Base-by-base conservation (phyloP, 1,140 invertebrate species). In the Aphelenchoides avenae region DNA sequence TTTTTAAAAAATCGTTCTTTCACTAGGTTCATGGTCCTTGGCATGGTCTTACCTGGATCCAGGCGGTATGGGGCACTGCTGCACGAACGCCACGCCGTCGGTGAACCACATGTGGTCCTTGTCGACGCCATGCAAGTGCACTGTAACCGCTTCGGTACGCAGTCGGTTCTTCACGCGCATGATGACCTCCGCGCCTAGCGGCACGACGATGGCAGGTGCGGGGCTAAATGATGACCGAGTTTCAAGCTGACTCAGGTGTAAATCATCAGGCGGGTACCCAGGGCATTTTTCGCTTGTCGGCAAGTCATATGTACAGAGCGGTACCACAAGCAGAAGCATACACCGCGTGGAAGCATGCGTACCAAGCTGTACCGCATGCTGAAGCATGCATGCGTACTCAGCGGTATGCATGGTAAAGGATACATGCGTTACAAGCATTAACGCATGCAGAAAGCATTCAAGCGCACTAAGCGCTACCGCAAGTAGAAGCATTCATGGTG, bases 91-190 rank as follows among this genome's bases (percentile, higher is more conserved):
- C 24, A 60, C 57, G 9, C 57, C 57, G 36, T 60, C 57, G 26
- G 44, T 60, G 34, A 30, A 60, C 71, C 71, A 74, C 40, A 68
- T 39, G 43, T 63, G 49, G 11, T 55, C 33, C 43, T 76, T 74
- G 34, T 76, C 71, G 9, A 74, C 49, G n/a, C 71, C 71, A 34
- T 74, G 71, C 9, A 74, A 43, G 47, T 74, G 71, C n/a, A 74
- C 27, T n/a, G 71, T 70, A 5, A 74, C 48, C 15, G 62, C 54
- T 47, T 76, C 70, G 15, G 64, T 56, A 24, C 61, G 43, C 24
- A 74, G 40, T 24, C 46, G 40, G 43, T 74, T 74, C 9, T 52
- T 58, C 20, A 74, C 68, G 20, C 61, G 54, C 30, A 74, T 41
- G 15, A 75, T 33, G 20, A 74, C 73, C 64, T 67, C 57, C 3